Percentiles rank a stretch among this genome's conserved stretches.
These are phyloP conservation scores for Odobenus rosmarus DNA, from an alignment of 2,113 vertebrate genomes.

Conservation along the genomic window DNA sequence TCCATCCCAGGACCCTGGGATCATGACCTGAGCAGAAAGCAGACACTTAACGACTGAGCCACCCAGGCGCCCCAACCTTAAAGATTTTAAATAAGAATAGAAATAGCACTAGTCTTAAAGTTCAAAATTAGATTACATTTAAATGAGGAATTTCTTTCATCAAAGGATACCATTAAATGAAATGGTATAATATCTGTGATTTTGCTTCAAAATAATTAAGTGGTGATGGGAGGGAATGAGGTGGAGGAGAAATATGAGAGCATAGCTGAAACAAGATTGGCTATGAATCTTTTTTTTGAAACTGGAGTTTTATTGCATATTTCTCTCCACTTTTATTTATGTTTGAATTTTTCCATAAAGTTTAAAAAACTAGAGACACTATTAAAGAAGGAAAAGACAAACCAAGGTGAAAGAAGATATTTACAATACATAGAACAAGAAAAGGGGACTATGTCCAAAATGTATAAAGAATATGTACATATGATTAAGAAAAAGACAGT, in stretches of 20 bases:
- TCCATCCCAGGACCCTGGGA: too few relatives aligned
- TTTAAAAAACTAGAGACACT: not conserved
- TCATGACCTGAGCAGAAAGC: too few relatives aligned
- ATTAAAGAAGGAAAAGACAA: not conserved
- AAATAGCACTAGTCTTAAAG: not conserved
- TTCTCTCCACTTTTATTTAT: not conserved
- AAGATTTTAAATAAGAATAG: not conserved
- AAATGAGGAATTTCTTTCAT: not conserved
- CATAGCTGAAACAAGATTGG: not conserved
- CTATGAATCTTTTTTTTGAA: not conserved
- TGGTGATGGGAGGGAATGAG: not conserved
- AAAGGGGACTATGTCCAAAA: not conserved
- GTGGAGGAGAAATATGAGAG: not conserved
- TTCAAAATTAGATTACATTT: not conserved
- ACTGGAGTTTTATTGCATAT: not conserved
- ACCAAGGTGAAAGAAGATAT: not conserved
- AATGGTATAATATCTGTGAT: not conserved
- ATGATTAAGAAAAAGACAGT: not conserved
- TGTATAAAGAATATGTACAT: not conserved
- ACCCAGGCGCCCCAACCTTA: not conserved
- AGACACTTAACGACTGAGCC: too few relatives aligned
- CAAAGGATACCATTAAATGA: slow-evolving; percentile 13
- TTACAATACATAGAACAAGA: not conserved
- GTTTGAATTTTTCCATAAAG: not conserved
- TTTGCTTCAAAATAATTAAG: not conserved